Evolutionary conservation across 2,888 invertebrate species (phyloP), one percentile per base, ranked within the genome.

Genomic region (Ceratothoa steindachneri): DNA sequence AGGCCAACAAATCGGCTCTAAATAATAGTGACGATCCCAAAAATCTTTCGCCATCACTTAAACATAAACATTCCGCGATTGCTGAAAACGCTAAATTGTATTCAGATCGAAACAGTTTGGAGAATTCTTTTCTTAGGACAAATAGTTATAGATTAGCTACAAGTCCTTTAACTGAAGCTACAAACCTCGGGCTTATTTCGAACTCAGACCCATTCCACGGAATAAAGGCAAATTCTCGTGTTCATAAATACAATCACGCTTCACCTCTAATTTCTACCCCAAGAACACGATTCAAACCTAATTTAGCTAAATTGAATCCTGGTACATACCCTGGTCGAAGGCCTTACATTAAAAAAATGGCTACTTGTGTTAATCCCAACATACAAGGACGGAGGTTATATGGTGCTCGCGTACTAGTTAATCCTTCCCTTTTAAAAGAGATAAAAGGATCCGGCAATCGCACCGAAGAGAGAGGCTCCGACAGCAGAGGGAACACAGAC

Each of bases 121-220:
- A 24, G n/a, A 67, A 74, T 53, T 71, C 75, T 19, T 79, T 79
- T 70, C 72, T 74, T 30, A 76, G 79, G 41, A 79, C 76, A 60
- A 79, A 79, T 52, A 79, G 79, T 66, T 79, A 79, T 51, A 71
- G 76, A 52, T 51, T 79, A 67, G 79, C 79, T n/a, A 79, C 79
- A 7, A 67, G 72, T 24, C 74, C 79, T 41, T 68, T 75, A 27
- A 65, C 73, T 67, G 74, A 73, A 69, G 72, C 72, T 30, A 71
- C 78, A 22, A 75, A 73, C 51, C n/a, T n/a, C n/a, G 67, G 65
- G 31, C 28, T 71, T 52, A 12, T 22, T 24, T 12, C 30, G 2
- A 53, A 69, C 12, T 19, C 27, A 51, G 51, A 52, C 3, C 51
- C 69, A 4, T 22, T 30, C 19, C 41, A 41, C 7, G 41, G 41